These are phyloP conservation scores for Callipepla californica DNA, from an alignment of 2,113 vertebrate species.

Conservation along the genomic window DNA sequence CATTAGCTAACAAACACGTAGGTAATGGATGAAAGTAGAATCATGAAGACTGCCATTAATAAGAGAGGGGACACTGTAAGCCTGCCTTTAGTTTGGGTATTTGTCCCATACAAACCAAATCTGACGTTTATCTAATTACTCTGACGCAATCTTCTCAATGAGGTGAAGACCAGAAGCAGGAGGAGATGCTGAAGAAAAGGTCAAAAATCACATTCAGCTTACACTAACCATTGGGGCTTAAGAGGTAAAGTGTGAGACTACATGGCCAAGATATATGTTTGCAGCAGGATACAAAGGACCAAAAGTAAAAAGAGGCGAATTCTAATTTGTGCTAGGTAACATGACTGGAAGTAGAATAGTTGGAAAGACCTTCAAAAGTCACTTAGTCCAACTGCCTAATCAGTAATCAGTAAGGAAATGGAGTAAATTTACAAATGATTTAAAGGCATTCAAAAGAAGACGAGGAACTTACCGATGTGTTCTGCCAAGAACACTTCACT, in stretches of 20 bases:
- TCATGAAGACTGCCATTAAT: background rate
- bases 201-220: background rate
- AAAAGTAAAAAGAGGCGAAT: background rate
- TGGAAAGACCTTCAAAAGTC: background rate
- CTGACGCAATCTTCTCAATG: background rate
- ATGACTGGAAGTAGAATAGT: background rate
- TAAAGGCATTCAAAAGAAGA: background rate
- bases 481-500: background rate
- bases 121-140: background rate
- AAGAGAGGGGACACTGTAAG: background rate
- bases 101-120: background rate
- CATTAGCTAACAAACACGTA: background rate
- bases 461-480: background rate
- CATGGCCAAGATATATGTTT: background rate
- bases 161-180: background rate
- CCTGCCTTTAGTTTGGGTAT: background rate
- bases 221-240: background rate
- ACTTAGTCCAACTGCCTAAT: background rate
- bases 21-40: background rate
- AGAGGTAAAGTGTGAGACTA: background rate
- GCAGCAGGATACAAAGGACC: background rate
- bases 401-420: background rate
- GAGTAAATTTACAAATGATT: background rate
- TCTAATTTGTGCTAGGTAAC: background rate
- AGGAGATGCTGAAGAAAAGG: background rate